phyloP scores from a whole-genome alignment of 1,140 invertebrate species.

The Euwallacea similis region DNA sequence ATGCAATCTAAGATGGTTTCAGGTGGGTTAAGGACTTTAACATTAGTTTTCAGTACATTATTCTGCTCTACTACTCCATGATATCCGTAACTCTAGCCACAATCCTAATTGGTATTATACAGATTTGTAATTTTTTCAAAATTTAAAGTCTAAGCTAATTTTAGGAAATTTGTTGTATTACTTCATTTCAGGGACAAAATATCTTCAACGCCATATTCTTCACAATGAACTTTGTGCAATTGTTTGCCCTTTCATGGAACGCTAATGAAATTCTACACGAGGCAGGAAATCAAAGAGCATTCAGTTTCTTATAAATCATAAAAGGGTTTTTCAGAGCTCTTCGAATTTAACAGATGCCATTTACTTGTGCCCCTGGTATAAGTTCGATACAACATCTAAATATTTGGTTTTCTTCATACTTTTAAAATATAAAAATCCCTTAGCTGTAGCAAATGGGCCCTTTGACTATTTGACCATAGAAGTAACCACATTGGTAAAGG shows the following conservation, averaged over 20 bases:
- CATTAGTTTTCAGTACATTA: constrained; percentile 15
- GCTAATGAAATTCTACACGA: constrained; percentile 14
- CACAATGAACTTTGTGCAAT: background rate
- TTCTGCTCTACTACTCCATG: constrained; percentile 12
- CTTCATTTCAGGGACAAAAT: constrained; percentile 6
- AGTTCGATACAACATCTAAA: background rate
- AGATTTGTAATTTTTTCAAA: constrained; percentile 4
- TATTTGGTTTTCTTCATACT: background rate
- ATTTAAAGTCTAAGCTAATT: background rate
- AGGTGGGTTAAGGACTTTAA: constrained; percentile 19
- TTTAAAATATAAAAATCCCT: constrained; percentile 4
- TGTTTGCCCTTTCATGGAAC: constrained; percentile 13
- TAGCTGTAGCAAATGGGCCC: background rate
- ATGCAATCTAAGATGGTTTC: background rate
- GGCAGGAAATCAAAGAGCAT: background rate
- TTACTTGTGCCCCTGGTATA: constrained; percentile 6
- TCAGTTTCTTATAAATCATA: background rate
- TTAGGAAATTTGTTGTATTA: background rate
- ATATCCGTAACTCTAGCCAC: constrained; percentile 9
- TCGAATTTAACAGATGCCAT: constrained; percentile 1
- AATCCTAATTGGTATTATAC: constrained; percentile 4
- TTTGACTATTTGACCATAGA: constrained; percentile 10
- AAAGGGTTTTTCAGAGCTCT: constrained; percentile 6
- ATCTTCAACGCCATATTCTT: constrained; percentile 15
- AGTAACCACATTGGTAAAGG: background rate